phyloP scores from a whole-genome alignment of 2,888 invertebrate species.

The Lithosia quadra region DNA sequence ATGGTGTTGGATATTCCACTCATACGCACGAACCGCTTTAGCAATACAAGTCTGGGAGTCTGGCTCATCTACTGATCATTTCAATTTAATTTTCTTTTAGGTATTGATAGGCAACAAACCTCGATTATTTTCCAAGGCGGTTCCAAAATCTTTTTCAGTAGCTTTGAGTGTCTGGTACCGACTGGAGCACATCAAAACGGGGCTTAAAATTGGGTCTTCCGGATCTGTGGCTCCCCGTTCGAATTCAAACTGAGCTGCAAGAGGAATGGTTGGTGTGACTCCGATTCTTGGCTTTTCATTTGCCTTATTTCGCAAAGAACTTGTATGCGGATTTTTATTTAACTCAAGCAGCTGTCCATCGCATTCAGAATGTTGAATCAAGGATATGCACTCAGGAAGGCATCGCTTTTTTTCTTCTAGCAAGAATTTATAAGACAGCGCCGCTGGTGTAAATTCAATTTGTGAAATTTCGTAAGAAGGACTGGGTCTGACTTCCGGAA shows the following conservation, averaged over 20 bases:
- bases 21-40: no score
- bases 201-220: not conserved
- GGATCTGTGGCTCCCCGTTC: not conserved
- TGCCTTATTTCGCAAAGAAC: not conserved
- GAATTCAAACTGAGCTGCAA: not conserved
- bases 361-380: not conserved
- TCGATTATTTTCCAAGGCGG: not conserved
- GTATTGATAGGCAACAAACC: not conserved
- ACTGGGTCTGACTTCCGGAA: not conserved
- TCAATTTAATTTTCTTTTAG: no score
- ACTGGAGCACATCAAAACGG: not conserved
- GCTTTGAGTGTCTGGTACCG: not conserved
- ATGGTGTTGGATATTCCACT: no score
- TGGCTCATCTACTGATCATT: no score
- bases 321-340: not conserved
- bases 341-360: not conserved
- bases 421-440: not conserved
- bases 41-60: no score
- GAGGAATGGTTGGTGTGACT: no score
- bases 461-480: constrained; percentile 14
- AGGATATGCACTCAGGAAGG: not conserved
- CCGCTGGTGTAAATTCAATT: not conserved
- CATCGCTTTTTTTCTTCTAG: not conserved
- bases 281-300: not conserved
- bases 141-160: not conserved